These are phyloP conservation scores for Aulostomus chinensis DNA, from an alignment of 2,797 vertebrate species.

Conservation along the genomic window DNA sequence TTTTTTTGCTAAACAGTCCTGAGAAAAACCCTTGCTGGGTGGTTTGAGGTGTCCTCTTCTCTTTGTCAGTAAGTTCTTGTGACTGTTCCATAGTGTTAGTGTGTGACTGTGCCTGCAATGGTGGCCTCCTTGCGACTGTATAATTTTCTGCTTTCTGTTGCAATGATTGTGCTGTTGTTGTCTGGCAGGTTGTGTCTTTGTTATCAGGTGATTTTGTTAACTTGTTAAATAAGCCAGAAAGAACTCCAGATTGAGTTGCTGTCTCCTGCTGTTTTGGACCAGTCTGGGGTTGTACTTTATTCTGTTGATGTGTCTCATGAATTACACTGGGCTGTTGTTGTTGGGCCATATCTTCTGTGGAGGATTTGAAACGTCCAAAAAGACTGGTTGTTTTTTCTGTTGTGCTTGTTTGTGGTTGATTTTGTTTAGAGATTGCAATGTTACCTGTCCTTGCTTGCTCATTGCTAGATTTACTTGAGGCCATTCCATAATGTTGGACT, in stretches of 20 bases:
- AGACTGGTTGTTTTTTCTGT: conserved; percentile 64
- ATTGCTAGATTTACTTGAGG: conserved; percentile 45
- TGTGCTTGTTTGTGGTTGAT: conserved; percentile 36
- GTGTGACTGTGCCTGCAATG: conserved; percentile 32
- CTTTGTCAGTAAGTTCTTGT: conserved; percentile 59
- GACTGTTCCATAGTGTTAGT: conserved; percentile 32
- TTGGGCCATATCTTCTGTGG: conserved; percentile 61
- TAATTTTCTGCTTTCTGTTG: conserved; percentile 29
- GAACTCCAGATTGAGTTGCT: conserved; percentile 54
- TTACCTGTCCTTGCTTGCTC: conserved; percentile 38
- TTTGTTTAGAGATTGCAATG: conserved; percentile 26
- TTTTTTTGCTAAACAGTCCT: conserved; percentile 79
- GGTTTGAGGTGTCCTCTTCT: conserved; percentile 52
- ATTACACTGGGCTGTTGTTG: conserved; percentile 38
- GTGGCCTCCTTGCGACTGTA: conserved; percentile 19
- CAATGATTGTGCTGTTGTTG: conserved; percentile 31
- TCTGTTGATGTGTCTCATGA: conserved; percentile 39
- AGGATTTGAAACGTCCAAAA: conserved; percentile 76
- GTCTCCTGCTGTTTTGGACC: conserved; percentile 34
- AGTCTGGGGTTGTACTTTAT: conserved; percentile 32
- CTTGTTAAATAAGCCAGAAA: conserved; percentile 76
- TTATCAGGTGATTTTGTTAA: conserved; percentile 69
- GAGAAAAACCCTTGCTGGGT: conserved; percentile 80
- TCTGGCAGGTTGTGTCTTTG: conserved; percentile 35
- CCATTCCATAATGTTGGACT: conserved; percentile 39